Conservation (phyloP, 2,113 vertebrate genomes). For the Daboia siamensis region DNA sequence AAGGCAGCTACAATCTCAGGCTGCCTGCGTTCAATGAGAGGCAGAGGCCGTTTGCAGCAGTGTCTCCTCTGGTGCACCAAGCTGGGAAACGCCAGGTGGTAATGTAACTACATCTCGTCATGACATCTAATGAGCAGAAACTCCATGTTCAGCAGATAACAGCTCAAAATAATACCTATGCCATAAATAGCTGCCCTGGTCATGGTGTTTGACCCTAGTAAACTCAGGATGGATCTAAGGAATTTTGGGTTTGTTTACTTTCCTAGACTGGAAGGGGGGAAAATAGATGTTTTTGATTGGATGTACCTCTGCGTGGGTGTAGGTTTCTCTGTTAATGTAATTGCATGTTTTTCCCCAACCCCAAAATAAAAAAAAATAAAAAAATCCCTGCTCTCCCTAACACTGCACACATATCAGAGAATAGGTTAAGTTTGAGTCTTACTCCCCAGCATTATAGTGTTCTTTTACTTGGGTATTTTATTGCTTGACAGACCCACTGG, state of each 20-base stretch:
- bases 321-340: neutral
- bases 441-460: neutral
- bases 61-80: neutral
- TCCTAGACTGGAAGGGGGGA: neutral
- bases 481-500: no score
- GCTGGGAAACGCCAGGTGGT: neutral
- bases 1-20: neutral
- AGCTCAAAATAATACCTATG: conserved; percentile 20
- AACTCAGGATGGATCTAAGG: neutral
- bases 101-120: conserved; percentile 26
- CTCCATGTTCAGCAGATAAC: conserved; percentile 15
- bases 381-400: neutral
- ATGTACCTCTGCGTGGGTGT: neutral
- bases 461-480: neutral
- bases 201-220: neutral
- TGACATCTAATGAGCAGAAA: conserved; percentile 26
- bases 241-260: neutral
- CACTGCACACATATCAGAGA: neutral
- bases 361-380: neutral
- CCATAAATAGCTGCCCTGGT: conserved; percentile 17
- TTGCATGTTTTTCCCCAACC: neutral
- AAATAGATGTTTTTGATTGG: neutral
- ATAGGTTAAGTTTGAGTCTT: no score
- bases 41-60: neutral
- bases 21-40: neutral